Evolutionary conservation across 2,888 invertebrate genomes (phyloP).

Genomic region (Zeuzera pyrina): DNA sequence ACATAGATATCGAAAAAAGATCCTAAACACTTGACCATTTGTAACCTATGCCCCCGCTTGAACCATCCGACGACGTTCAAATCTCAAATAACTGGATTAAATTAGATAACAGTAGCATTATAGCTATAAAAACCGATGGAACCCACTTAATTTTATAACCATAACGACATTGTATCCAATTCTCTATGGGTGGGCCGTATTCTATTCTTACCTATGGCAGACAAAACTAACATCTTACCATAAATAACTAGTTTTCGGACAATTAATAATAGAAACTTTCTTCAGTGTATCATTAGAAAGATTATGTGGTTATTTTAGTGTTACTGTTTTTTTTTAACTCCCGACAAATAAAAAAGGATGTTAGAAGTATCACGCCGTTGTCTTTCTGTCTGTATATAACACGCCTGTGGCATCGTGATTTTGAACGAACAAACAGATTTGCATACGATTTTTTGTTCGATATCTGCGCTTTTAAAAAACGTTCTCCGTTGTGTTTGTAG

Average conservation of each 20-base stretch:
- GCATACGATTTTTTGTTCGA: too few species aligned
- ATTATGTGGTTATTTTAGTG: conserved; percentile 33
- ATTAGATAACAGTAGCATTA: conserved; percentile 40
- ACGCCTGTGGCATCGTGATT: too few species aligned
- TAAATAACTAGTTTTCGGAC: conserved; percentile 65
- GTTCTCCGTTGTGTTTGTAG: too few species aligned
- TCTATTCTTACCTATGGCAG: conserved; percentile 48
- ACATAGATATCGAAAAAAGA: too few species aligned
- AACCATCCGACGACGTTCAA: too few species aligned
- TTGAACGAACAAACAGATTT: too few species aligned
- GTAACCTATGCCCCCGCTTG: too few species aligned
- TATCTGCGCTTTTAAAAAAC: too few species aligned
- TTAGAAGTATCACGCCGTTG: background rate
- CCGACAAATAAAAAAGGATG: background rate
- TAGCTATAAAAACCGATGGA: conserved; percentile 36
- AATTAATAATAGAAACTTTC: conserved; percentile 58
- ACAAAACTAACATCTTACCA: conserved; percentile 49
- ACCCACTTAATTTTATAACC: conserved; percentile 47
- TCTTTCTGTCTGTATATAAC: too few species aligned
- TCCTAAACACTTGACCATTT: too few species aligned
- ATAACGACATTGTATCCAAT: conserved; percentile 32
- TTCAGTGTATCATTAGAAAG: conserved; percentile 41
- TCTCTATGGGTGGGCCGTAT: conserved; percentile 55
- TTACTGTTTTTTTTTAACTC: background rate
- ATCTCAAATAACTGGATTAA: too few species aligned